A percentile compares a stretch with the other conserved stretches of the same genome.
Evolutionary conservation across 2,888 invertebrate species (phyloP).

Genomic region (Aleiodes testaceus): DNA sequence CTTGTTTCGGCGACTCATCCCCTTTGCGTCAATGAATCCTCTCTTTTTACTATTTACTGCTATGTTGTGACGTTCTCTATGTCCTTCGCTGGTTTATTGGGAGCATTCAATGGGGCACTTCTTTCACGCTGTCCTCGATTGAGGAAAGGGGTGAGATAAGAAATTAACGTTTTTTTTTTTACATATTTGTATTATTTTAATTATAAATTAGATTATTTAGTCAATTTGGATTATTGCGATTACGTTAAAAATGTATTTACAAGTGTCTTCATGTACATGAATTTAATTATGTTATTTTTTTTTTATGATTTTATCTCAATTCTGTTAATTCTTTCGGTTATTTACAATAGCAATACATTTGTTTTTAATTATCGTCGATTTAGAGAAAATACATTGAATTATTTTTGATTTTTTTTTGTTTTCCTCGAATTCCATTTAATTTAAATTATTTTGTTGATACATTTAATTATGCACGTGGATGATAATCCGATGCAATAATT

Average conservation of each 20-base stretch:
- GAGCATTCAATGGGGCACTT: no score
- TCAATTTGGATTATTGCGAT: slow-evolving; percentile 6
- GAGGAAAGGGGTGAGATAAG: no score
- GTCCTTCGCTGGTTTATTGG: background rate
- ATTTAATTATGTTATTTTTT: background rate
- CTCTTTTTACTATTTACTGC: slow-evolving; percentile 33
- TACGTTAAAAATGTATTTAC: slow-evolving; percentile 25
- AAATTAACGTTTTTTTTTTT: no score
- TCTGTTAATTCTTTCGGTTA: no score
- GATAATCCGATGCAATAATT: slow-evolving; percentile 14
- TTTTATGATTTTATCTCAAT: background rate
- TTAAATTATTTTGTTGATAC: slow-evolving; percentile 32
- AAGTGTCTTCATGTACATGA: slow-evolving; percentile 22
- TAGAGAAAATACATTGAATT: background rate
- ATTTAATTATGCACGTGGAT: slow-evolving; percentile 44
- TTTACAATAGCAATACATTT: background rate
- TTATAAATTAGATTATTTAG: no score
- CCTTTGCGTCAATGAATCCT: slow-evolving; percentile 34
- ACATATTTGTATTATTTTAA: no score
- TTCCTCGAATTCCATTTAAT: slow-evolving; percentile 28
- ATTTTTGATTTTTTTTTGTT: slow-evolving; percentile 44
- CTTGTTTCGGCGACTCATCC: slow-evolving; percentile 20
- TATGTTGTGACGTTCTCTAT: slow-evolving; percentile 11
- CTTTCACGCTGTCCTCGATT: no score
- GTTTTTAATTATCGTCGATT: no score